These are phyloP conservation scores for Crotalus adamanteus DNA, from an alignment of 2,797 vertebrate genomes.

Conservation along the genomic window DNA sequence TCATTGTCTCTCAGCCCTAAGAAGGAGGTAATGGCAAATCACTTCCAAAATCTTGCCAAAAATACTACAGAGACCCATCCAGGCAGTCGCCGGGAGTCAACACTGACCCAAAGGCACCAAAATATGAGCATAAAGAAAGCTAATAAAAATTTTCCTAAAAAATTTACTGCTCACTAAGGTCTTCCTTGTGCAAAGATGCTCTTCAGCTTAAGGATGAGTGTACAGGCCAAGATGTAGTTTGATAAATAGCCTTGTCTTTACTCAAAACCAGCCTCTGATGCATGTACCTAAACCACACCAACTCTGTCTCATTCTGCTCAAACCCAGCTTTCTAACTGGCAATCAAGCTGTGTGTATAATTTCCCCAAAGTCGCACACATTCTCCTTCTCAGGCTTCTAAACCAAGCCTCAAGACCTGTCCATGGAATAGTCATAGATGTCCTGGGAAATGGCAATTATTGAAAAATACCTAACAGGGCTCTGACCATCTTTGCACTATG, in stretches of 20 bases:
- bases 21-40: too few species aligned
- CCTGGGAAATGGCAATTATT: background rate
- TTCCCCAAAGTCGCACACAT: background rate
- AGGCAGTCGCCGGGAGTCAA: background rate
- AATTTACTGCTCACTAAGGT: background rate
- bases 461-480: background rate
- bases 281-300: background rate
- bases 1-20: too few species aligned
- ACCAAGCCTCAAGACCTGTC: background rate
- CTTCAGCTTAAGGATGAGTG: background rate
- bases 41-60: too few species aligned
- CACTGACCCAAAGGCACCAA: too few species aligned
- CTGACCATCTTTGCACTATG: background rate
- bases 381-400: background rate
- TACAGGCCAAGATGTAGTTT: background rate
- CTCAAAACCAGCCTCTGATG: background rate
- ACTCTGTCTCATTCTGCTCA: background rate
- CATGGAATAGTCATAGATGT: conserved; percentile 13
- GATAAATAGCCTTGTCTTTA: background rate
- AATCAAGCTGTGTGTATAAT: background rate
- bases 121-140: background rate
- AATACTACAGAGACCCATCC: background rate
- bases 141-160: background rate
- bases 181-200: background rate
- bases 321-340: background rate